Base-by-base conservation (phyloP, 1,140 invertebrate genomes). In the Drosophila teissieri region DNA sequence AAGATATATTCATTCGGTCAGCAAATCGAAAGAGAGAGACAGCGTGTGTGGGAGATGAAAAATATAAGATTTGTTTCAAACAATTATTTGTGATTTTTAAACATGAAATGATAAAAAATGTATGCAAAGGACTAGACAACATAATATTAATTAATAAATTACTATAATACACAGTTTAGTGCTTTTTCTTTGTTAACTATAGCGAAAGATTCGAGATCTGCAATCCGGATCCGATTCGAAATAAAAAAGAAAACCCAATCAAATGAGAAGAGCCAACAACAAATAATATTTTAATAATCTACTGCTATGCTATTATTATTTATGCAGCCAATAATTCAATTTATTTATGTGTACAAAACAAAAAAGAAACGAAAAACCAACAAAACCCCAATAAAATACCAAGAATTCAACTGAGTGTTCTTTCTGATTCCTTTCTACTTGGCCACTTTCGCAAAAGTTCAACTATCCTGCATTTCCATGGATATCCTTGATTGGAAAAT, bases 81-180 rank as follows among this genome's bases (percentile, higher is more conserved):
- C 83, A 88, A 86, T 86, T 82, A 86, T 86, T 86, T 86, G 83
- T 88, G 83, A 86, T 86, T 86, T 88, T 77, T 79, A 88, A 76
- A 73, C 83, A 86, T 86, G 83, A 86, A 86, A 88, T 88, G 82
- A 86, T 86, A 78, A 60, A 60, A 75, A 56, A 31, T 75, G 51
- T 78, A 81, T 54, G 55, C 79, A 74, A 81, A 81, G 52, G 68
- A 82, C 80, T 83, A 82, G 69, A 70, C 70, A 78, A 53, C 80
- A 75, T 84, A 73, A 85, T 73, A 88, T 88, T 82, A 79, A 70
- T 56, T 76, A 81, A 76, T 88, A 79, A 82, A 79, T 57, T 51
- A 81, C 36, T 31, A 80, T 72, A 85, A 85, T 64, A 78, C 56
- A 61, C 37, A 68, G 67, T 56, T 82, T 86, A 78, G 62, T 76